Base-by-base conservation (phyloP, 2,888 invertebrate genomes). In the Himalopsyche tibetana region DNA sequence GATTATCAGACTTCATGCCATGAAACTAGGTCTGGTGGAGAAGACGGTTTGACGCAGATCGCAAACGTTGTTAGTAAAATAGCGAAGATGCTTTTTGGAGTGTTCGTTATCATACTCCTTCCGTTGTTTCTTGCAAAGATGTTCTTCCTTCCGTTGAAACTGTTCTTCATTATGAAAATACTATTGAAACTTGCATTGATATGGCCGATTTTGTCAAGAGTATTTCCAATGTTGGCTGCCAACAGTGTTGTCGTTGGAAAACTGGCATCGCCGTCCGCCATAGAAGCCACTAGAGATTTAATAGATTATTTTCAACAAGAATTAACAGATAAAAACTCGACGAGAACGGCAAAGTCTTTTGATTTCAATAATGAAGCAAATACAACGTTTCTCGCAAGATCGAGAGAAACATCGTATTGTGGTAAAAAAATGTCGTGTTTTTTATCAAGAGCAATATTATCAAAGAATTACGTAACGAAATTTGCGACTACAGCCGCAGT, bases 81-180 rank as follows among this genome's bases (percentile, higher is more conserved):
- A 56, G 93, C 93, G 8, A 93, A 93, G 89, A 93, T 93, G 84
- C 91, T 93, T 91, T 89, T 93, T 88, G 92, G 93, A 4, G 92
- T 91, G 42, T 92, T 92, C 74, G 90, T 92, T 82, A 92, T 93
- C 87, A 90, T 91, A 40, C 90, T 93, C 87, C 88, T 93, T 40
- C 93, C 93, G 90, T 89, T 93, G 83, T 89, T 93, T 63, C 91
- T 90, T 36, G 92, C 92, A 36, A 93, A 93, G 90, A 89, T 93
- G 84, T 89, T 93, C 88, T 89, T 93, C 40, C 89, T 93, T 82
- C 93, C 93, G 2, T 88, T 93, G 38, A 90, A 91, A 51, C 89
- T 93, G 45, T 90, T 92, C 87, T 88, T 93, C 56, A 89, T 92
- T 40, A 91, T 90, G n/a, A 93, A 93, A 89, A 89, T 93, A 84